Evolutionary conservation across 2,888 invertebrate genomes (phyloP).

Genomic region (Drosophila multiciliata): DNA sequence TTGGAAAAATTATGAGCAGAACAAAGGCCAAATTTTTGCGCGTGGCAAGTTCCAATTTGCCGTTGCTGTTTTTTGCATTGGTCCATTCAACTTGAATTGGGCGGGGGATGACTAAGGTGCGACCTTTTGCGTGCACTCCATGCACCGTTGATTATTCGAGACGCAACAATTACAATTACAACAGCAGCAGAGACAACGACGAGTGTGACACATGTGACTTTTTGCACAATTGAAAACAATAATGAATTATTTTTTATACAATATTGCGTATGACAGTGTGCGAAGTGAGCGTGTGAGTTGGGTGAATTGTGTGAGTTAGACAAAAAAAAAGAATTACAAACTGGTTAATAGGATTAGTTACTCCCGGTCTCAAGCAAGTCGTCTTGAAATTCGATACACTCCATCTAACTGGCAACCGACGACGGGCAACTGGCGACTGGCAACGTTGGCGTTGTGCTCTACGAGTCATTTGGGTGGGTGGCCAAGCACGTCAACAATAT

Average conservation of each 20-base stretch:
- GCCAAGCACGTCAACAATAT: slow-evolving; percentile 43
- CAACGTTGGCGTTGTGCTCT: slow-evolving; percentile 56
- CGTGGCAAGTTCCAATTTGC: slow-evolving; percentile 17
- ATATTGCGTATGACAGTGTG: slow-evolving; percentile 23
- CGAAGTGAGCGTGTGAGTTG: background rate
- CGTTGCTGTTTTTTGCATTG: background rate
- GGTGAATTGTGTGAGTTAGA: background rate
- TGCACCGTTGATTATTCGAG: slow-evolving; percentile 15
- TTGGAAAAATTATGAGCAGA: slow-evolving; percentile 20
- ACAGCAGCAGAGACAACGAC: slow-evolving; percentile 16
- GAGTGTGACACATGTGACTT: slow-evolving; percentile 43
- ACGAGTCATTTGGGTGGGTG: slow-evolving; percentile 71
- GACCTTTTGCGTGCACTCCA: slow-evolving; percentile 49
- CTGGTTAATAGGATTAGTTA: slow-evolving; percentile 58
- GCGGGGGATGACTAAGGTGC: slow-evolving; percentile 35
- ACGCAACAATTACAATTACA: slow-evolving; percentile 30
- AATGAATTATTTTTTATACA: slow-evolving; percentile 23
- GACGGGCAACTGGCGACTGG: slow-evolving; percentile 44
- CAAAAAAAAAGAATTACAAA: slow-evolving; percentile 10
- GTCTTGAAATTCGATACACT: slow-evolving; percentile 68
- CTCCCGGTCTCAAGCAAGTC: slow-evolving; percentile 12
- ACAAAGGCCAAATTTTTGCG: slow-evolving; percentile 32
- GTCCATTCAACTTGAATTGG: slow-evolving; percentile 46
- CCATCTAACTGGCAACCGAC: slow-evolving; percentile 62
- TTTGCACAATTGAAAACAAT: slow-evolving; percentile 50